Evolutionary conservation across 2,113 vertebrate genomes (phyloP), one percentile per base, ranked within the genome.

Genomic region (Hiodon tergisus): DNA sequence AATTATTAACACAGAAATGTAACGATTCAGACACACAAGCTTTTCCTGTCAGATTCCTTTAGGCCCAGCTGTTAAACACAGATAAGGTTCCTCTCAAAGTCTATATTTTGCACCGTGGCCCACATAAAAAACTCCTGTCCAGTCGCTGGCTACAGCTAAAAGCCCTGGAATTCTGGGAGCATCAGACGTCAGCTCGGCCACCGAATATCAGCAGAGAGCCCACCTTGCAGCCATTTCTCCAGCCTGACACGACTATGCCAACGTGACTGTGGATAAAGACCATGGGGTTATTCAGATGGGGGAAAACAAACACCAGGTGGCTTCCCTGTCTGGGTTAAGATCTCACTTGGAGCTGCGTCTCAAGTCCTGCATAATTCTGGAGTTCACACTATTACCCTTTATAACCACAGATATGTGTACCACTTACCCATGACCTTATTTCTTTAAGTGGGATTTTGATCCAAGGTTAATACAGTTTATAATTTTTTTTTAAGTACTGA

Each of bases 91-190:
- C 66, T 31, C 14, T 6, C 14, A 54, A 58, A 54, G 55, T 3
- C 3, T 1, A 1, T 8, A 2, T n/a, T 60, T 5, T 17, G 70
- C 7, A 54, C 6, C 3, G 13, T 51, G 52, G 67, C 52, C 67
- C 52, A 69, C 2, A 69, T 55, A 65, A 72, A 14, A 16, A 54
- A 74, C 48, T 31, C 10, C 31, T 16, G 51, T 52, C 59, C 10
- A 9, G 13, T 65, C 61, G n/a, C 59, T 52, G n/a, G n/a, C 72
- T 65, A 14, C 71, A 67, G 73, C 54, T 74, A 16, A 67, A 67
- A 67, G 63, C 10, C 10, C 3, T 10, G 46, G 17, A 11, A 57
- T 74, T 73, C 52, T 11, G 48, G 58, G 62, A 74, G 50, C 63
- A 74, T 54, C 46, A 63, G 48, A 66, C 48, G 60, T 74, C 61